Evolutionary conservation across 1,140 invertebrate species (phyloP).

Genomic region (Conus betulinus): DNA sequence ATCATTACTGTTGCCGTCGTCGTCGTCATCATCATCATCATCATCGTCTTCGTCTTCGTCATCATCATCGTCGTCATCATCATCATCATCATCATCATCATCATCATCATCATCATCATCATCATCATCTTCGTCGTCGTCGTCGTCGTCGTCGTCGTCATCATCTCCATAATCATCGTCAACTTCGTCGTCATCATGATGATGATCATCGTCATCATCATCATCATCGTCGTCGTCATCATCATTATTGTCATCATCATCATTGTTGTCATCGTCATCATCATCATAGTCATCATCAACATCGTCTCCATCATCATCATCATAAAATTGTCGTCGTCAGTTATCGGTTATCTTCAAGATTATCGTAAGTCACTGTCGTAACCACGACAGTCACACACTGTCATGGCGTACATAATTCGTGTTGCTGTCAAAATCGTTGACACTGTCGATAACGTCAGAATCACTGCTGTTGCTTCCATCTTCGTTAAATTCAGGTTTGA

Average conservation of each 20-base stretch:
- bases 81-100: background rate
- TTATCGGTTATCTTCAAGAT: background rate
- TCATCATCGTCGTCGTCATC: background rate
- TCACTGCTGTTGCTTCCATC: no score
- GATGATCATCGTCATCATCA: slow-evolving; percentile 29
- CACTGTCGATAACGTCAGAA: background rate
- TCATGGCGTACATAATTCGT: no score
- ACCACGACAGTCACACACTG: no score
- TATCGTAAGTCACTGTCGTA: background rate
- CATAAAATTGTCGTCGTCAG: background rate
- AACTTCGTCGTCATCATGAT: slow-evolving; percentile 20
- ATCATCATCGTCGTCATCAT: background rate
- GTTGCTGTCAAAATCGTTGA: background rate
- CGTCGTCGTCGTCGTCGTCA: background rate
- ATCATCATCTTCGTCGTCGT: background rate
- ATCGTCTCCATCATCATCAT: background rate
- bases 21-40: slow-evolving; percentile 27
- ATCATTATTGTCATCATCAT: no score
- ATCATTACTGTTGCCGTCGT: slow-evolving; percentile 20
- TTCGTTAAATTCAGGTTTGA: no score
- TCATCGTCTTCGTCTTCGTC: slow-evolving; percentile 10
- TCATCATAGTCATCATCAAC: no score
- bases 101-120: background rate
- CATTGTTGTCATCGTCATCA: no score
- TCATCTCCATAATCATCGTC: slow-evolving; percentile 1